Percentiles rank a stretch among this genome's conserved stretches.
These are phyloP conservation scores for Halcyon badia DNA, from an alignment of 2,797 vertebrate genomes.

Conservation along the genomic window DNA sequence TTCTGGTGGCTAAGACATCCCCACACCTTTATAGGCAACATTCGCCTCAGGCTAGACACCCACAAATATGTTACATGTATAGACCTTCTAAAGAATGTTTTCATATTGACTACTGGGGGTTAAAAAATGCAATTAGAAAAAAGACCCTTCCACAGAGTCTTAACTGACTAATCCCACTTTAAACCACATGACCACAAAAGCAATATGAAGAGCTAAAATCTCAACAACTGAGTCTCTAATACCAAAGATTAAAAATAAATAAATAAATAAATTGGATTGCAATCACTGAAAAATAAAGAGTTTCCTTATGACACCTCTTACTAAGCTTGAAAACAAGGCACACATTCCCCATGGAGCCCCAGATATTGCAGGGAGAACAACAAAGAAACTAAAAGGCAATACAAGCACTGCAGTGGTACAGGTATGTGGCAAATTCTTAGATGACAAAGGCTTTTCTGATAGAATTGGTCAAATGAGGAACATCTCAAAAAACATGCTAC, in stretches of 20 bases:
- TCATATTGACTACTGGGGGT: neutral
- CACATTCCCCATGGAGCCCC: rapidly evolving
- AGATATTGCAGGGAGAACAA: neutral
- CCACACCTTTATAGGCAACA: neutral
- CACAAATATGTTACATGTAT: neutral
- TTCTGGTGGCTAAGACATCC: neutral
- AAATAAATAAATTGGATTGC: neutral
- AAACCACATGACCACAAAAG: neutral
- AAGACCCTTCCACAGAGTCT: neutral
- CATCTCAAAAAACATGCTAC: neutral
- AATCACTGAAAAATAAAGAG: neutral
- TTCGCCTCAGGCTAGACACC: neutral
- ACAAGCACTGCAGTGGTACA: neutral
- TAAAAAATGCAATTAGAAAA: neutral
- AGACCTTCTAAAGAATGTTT: neutral
- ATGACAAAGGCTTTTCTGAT: neutral
- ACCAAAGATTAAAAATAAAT: neutral
- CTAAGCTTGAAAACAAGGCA: neutral
- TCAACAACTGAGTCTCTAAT: neutral
- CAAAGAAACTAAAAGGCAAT: neutral
- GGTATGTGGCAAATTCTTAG: neutral
- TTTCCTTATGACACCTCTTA: neutral
- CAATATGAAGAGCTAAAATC: neutral
- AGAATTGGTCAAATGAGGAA: neutral
- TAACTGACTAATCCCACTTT: neutral